phyloP scores from a whole-genome alignment of 1,140 invertebrate species.

The Nasonia longicornis region DNA sequence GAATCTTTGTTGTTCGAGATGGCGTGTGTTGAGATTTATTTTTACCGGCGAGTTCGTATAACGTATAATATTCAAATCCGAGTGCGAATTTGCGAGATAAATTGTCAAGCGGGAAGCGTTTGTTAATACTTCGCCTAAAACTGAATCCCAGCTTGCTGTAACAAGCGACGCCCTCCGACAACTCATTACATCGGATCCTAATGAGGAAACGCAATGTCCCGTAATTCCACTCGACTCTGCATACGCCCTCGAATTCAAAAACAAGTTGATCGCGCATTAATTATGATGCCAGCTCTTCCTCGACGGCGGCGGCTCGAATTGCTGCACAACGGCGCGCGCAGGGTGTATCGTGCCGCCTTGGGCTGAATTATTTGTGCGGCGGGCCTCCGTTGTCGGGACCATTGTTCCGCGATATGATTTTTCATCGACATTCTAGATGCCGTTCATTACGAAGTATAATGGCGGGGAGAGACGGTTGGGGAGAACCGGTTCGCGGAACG shows the following conservation, averaged over 20 bases:
- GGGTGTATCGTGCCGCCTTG: background rate
- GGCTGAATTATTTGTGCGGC: background rate
- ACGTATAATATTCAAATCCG: too few species aligned
- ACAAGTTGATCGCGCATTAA: too few species aligned
- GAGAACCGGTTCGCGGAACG: background rate
- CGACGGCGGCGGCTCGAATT: background rate
- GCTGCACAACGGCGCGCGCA: background rate
- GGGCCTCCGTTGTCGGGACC: background rate
- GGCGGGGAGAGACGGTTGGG: background rate
- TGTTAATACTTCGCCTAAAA: background rate
- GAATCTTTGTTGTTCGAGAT: background rate
- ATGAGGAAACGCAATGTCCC: background rate
- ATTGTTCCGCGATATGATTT: constrained; percentile 13
- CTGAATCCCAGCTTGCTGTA: too few species aligned
- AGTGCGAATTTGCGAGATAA: too few species aligned
- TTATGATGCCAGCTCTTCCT: too few species aligned
- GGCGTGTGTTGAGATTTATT: too few species aligned
- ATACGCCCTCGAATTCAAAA: background rate
- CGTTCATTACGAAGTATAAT: constrained; percentile 7
- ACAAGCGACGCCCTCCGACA: too few species aligned
- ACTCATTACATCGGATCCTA: background rate
- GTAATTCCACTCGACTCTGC: background rate
- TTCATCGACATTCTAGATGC: constrained; percentile 5
- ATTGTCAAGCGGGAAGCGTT: background rate
- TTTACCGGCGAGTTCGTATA: too few species aligned